These are phyloP conservation scores for Paradoxurus hermaphroditus DNA, from an alignment of 2,113 vertebrate genomes.

Conservation along the genomic window DNA sequence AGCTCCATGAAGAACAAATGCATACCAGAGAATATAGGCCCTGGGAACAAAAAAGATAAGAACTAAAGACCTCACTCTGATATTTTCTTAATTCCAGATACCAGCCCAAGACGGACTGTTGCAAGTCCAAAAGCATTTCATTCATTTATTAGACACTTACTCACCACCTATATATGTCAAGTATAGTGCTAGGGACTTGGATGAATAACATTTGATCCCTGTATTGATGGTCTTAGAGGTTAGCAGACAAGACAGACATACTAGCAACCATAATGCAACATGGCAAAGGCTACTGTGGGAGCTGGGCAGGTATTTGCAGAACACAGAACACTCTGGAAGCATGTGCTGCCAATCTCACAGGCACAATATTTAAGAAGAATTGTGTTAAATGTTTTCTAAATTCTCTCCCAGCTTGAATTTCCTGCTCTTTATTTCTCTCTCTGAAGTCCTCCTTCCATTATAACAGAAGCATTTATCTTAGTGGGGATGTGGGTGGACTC, in stretches of 20 bases:
- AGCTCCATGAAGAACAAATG: not conserved
- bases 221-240: not conserved
- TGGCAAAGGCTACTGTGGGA: not conserved
- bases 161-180: not conserved
- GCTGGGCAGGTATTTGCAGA: not conserved
- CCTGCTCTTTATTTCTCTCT: not conserved
- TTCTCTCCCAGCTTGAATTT: not conserved
- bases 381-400: constrained; percentile 29
- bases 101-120: not conserved
- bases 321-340: not conserved
- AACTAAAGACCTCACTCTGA: not conserved
- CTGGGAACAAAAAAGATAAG: not conserved
- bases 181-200: not conserved
- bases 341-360: not conserved
- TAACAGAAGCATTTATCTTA: constrained; percentile 8
- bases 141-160: not conserved
- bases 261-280: not conserved
- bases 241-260: not conserved
- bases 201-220: not conserved
- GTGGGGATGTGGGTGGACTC: not conserved
- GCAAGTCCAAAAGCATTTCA: not conserved
- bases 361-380: not conserved
- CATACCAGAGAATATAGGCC: not conserved
- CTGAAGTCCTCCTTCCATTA: not conserved
- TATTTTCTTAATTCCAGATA: not conserved